Evolutionary conservation across 2,888 invertebrate genomes (phyloP), one percentile per base, ranked within the genome.

Genomic region (Tenthredo distinguenda): DNA sequence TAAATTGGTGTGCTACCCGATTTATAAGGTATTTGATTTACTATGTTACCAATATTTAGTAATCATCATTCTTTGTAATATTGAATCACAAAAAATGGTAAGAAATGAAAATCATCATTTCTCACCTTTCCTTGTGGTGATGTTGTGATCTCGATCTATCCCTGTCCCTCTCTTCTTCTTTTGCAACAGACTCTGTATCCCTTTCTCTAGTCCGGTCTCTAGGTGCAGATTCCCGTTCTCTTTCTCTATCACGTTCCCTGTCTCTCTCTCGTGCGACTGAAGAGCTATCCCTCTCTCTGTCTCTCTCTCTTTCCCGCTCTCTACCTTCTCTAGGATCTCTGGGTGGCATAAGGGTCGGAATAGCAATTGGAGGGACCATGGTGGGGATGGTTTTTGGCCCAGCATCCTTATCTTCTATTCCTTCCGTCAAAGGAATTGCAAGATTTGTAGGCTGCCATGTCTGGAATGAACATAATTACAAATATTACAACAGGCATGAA

Each of bases 91-190:
- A 21, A 15, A 12, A 31, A 37, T 58, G n/a, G 62, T 72, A 81
- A 31, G 34, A 12, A 74, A 58, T 43, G 12, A 71, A 9, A 58
- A n/a, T 40, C 55, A 82, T 86, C n/a, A 37, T 79, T 68, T 92
- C 94, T 94, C 91, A 95, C 95, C 95, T 95, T 90, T 96, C 96
- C 91, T 95, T 94, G 89, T 95, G 94, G 87, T 95, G 94, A 81
- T 96, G 95, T 0, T 95, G 95, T 86, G 95, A 95, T 58, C 95
- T 95, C n/a, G 95, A 95, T 71, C 95, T 94, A 55, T 83, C 82
- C 68, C 82, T 79, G 18, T 81, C 85, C 65, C 88, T 74, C 31
- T 90, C 90, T 47, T 91, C 89, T 26, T 91, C 91, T 84, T 90
- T 89, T 26, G 90, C 90, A 86, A 90, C 87, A 12, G 92, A 91